These are phyloP conservation scores for Ommatoiulus sabulosus DNA, from an alignment of 2,888 invertebrate genomes.

Conservation along the genomic window DNA sequence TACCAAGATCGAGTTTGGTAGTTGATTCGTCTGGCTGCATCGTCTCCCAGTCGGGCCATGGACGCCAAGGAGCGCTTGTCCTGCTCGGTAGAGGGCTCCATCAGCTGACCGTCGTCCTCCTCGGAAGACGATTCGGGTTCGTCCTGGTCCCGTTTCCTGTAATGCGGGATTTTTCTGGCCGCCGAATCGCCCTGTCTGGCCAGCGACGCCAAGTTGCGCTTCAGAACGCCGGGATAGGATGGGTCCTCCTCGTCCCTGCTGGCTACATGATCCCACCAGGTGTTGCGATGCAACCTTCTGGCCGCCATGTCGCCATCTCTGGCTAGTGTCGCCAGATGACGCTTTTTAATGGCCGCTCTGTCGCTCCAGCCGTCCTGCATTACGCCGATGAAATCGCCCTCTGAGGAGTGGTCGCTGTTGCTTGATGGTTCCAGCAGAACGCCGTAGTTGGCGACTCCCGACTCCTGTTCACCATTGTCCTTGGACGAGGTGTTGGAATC, in stretches of 20 bases:
- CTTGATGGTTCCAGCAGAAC: neutral
- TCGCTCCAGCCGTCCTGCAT: neutral
- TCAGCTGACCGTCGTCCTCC: neutral
- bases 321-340: constrained; percentile 19
- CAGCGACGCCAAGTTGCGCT: neutral
- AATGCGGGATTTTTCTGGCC: neutral
- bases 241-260: neutral
- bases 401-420: neutral
- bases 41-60: constrained; percentile 45
- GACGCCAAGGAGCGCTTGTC: constrained; percentile 34
- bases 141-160: neutral
- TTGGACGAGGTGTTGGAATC: neutral
- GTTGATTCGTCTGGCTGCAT: constrained; percentile 46
- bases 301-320: constrained; percentile 46
- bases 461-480: neutral
- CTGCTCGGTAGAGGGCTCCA: neutral
- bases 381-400: neutral
- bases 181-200: constrained; percentile 37
- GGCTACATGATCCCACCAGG: neutral
- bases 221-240: neutral
- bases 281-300: neutral
- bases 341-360: neutral
- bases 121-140: neutral
- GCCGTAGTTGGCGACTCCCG: neutral
- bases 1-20: neutral